A percentile compares a stretch with the other conserved stretches of the same genome.
These are phyloP conservation scores for Ladona fulva DNA, from an alignment of 1,140 invertebrate genomes.

Conservation along the genomic window DNA sequence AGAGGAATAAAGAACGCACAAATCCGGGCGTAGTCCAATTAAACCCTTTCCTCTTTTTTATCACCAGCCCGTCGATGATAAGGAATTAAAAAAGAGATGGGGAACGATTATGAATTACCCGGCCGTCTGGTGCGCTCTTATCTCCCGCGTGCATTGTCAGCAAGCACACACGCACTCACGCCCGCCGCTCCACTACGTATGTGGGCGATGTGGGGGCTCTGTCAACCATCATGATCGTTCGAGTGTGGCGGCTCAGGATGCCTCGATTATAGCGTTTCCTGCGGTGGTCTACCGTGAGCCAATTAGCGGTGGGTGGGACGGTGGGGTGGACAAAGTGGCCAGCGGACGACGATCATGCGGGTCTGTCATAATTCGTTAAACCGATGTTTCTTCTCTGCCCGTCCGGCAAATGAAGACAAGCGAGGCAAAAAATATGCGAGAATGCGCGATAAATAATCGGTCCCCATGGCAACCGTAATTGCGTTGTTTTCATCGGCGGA, in stretches of 20 bases:
- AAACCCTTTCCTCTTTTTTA: too few relatives aligned
- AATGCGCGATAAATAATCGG: neutral
- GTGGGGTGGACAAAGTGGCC: neutral
- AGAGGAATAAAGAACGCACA: too few relatives aligned
- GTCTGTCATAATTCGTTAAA: neutral
- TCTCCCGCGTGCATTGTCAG: too few relatives aligned
- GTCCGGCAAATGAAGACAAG: slow-evolving; percentile 3
- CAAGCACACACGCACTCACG: too few relatives aligned
- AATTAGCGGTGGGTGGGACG: neutral
- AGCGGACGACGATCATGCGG: neutral
- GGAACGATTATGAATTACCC: too few relatives aligned
- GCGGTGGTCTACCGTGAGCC: neutral
- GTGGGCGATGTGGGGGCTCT: neutral
- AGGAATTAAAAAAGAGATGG: too few relatives aligned
- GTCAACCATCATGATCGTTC: neutral
- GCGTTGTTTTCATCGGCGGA: too few relatives aligned
- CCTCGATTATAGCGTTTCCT: neutral
- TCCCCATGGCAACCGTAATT: too few relatives aligned
- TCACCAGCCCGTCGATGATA: too few relatives aligned
- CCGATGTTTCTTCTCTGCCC: neutral
- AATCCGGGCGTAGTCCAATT: too few relatives aligned
- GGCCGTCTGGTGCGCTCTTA: too few relatives aligned
- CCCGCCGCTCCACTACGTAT: too few relatives aligned
- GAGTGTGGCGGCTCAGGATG: neutral
- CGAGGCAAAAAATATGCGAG: neutral